These are phyloP conservation scores for Theristicus caerulescens DNA, from an alignment of 2,113 vertebrate genomes.

Conservation along the genomic window DNA sequence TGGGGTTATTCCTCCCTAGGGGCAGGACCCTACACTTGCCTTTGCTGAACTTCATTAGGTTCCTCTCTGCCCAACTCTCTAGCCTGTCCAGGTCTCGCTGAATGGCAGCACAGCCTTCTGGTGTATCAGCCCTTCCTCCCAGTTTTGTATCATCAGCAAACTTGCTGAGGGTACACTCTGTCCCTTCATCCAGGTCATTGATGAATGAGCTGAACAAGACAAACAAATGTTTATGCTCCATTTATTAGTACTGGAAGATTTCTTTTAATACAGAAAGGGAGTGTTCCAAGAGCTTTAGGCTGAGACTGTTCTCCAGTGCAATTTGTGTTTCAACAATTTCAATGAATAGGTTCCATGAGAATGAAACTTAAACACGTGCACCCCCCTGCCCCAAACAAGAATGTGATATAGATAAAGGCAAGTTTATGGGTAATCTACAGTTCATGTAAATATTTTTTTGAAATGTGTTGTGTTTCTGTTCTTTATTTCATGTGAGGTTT, in stretches of 20 bases:
- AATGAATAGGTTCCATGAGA: background rate
- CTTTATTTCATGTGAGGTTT: background rate
- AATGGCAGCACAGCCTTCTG: too few species aligned
- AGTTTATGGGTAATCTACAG: background rate
- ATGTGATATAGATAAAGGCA: background rate
- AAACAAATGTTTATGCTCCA: background rate
- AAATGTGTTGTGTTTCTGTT: accelerated
- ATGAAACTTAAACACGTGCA: background rate
- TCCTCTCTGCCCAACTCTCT: too few species aligned
- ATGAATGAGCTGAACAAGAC: too few species aligned
- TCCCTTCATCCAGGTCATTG: too few species aligned
- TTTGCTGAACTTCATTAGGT: too few species aligned
- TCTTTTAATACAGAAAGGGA: background rate
- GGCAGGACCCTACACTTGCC: too few species aligned
- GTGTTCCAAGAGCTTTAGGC: background rate
- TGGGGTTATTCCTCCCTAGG: too few species aligned
- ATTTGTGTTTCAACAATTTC: background rate
- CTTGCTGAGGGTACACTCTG: too few species aligned
- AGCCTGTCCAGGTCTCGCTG: too few species aligned
- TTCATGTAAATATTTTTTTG: background rate
- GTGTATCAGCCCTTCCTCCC: too few species aligned
- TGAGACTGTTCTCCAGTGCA: background rate
- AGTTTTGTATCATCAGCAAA: too few species aligned
- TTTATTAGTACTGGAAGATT: background rate
- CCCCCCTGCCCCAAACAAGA: background rate